A percentile compares a stretch with the other conserved stretches of the same genome.
phyloP scores from a whole-genome alignment of 2,888 invertebrate species.

The Nemurella pictetii region DNA sequence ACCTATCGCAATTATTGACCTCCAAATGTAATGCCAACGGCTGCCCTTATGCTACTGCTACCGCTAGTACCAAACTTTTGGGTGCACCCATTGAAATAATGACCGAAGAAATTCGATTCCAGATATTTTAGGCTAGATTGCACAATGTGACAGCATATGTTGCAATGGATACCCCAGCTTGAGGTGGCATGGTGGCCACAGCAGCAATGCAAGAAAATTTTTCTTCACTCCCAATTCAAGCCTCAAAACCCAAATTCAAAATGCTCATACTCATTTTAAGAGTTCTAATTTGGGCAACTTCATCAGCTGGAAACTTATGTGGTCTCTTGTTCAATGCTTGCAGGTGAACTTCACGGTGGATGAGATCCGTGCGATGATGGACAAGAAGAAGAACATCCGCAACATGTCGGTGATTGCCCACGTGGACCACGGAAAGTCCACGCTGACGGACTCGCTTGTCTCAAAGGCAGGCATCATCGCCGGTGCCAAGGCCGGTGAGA shows the following conservation, averaged over 20 bases:
- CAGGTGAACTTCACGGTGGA: conserved; percentile 99
- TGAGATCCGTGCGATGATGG: conserved; percentile 99
- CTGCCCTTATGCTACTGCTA: neutral
- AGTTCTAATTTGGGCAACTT: too few species aligned
- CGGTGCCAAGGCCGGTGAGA: conserved; percentile 97
- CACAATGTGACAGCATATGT: conserved; percentile 6
- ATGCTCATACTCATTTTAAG: too few species aligned
- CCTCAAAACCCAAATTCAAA: too few species aligned
- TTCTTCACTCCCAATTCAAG: too few species aligned
- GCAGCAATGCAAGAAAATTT: neutral
- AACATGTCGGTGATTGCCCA: conserved; percentile 99
- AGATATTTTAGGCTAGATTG: neutral
- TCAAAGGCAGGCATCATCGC: conserved; percentile 99
- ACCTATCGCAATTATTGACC: neutral
- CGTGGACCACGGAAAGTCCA: conserved; percentile 99
- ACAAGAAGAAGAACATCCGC: conserved; percentile 99
- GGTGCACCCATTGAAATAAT: neutral
- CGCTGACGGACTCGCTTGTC: conserved; percentile 97
- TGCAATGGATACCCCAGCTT: neutral
- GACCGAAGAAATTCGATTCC: neutral
- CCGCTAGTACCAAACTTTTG: neutral
- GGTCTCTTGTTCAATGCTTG: conserved; percentile 42
- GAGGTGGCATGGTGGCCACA: neutral
- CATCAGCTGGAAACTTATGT: neutral
- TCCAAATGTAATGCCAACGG: neutral